Percentiles rank a stretch among this genome's conserved stretches.
phyloP scores from a whole-genome alignment of 64 coral and sea anemone genomes.

The Anthopleura sola region DNA sequence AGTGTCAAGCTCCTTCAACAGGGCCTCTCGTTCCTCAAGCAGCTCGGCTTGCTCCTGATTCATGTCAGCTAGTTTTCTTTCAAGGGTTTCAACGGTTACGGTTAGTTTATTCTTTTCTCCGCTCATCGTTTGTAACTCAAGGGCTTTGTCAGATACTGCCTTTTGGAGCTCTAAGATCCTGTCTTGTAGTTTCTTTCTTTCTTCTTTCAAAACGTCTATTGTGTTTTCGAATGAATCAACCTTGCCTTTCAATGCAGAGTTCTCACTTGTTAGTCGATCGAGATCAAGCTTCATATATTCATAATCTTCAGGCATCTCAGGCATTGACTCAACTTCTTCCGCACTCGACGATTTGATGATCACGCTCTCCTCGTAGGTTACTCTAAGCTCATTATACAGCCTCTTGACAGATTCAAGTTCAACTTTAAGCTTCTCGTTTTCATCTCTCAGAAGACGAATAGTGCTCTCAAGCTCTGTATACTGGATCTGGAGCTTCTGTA shows the following conservation, averaged over 20 bases:
- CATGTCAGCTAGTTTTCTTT: slow-evolving; percentile 57
- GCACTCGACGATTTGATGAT: slow-evolving; percentile 44
- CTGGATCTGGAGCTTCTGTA: slow-evolving; percentile 91
- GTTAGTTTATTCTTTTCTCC: slow-evolving; percentile 83
- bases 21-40: slow-evolving; percentile 54
- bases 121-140: slow-evolving; percentile 78
- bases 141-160: slow-evolving; percentile 61
- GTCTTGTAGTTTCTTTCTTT: slow-evolving; percentile 83
- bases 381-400: slow-evolving; percentile 59
- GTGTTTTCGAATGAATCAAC: slow-evolving; percentile 57
- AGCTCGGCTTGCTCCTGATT: slow-evolving; percentile 55
- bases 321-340: slow-evolving; percentile 41
- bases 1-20: slow-evolving; percentile 70
- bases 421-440: slow-evolving; percentile 91
- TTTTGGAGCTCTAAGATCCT: slow-evolving; percentile 85
- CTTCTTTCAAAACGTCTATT: slow-evolving; percentile 58
- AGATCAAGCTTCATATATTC: slow-evolving; percentile 72
- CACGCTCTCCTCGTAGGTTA: slow-evolving; percentile 68
- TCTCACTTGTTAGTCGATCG: slow-evolving; percentile 82
- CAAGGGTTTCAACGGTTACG: slow-evolving; percentile 48
- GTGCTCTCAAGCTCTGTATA: slow-evolving; percentile 69
- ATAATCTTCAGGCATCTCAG: slow-evolving; percentile 69
- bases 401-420: slow-evolving; percentile 67
- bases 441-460: slow-evolving; percentile 69
- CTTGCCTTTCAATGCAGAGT: slow-evolving; percentile 66